These are phyloP conservation scores for Sepioteuthis lessoniana DNA, from an alignment of 2,888 invertebrate species.

Conservation along the genomic window DNA sequence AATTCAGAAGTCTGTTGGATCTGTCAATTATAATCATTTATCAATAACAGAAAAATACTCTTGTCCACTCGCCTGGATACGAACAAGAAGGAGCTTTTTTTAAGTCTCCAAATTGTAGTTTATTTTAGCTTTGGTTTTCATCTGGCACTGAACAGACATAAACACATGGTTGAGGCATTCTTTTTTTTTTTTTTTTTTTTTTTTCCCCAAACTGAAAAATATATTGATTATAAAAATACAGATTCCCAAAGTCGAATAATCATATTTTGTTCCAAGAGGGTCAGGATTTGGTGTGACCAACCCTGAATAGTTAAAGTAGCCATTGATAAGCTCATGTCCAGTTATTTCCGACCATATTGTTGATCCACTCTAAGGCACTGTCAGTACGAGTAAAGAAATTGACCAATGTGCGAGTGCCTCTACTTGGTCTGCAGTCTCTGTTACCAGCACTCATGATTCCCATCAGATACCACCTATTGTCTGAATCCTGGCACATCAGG, in stretches of 20 bases:
- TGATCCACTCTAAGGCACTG: neutral
- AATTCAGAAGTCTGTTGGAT: neutral
- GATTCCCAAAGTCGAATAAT: neutral
- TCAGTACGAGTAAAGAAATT: slow-evolving; percentile 3
- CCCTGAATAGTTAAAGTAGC: neutral
- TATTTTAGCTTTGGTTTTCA: too few species aligned
- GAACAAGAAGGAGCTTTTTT: too few species aligned
- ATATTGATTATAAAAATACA: neutral
- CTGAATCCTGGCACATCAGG: slow-evolving; percentile 63
- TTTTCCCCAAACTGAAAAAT: neutral
- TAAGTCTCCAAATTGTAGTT: too few species aligned
- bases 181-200: too few species aligned
- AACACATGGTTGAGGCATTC: too few species aligned
- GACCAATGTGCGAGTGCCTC: slow-evolving; percentile 13
- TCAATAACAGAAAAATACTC: neutral
- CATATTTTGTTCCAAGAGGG: too few species aligned
- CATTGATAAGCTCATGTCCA: neutral
- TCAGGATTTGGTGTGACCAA: neutral
- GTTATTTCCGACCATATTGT: neutral
- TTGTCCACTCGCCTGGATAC: neutral
- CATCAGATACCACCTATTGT: neutral
- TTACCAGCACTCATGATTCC: slow-evolving; percentile 38
- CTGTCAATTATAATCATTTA: neutral
- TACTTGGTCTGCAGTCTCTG: neutral
- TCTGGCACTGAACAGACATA: too few species aligned